phyloP scores from a whole-genome alignment of 2,888 invertebrate genomes.

The Eupithecia vulgata region DNA sequence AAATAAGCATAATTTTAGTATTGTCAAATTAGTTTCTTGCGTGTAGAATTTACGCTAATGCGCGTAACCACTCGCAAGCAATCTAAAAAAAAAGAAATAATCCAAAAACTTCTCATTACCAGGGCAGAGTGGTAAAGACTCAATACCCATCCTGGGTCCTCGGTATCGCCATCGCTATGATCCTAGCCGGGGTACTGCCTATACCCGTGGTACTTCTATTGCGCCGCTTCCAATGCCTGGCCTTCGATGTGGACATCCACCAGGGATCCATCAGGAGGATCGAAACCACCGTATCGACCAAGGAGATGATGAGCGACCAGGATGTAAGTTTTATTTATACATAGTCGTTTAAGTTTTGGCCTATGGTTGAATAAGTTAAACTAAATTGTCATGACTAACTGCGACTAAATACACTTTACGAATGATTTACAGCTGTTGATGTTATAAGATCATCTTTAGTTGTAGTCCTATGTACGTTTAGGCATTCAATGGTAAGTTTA shows the following conservation, averaged over 20 bases:
- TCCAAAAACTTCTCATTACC: constrained; percentile 26
- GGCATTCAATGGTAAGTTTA: too few species aligned
- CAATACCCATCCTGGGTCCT: constrained; percentile 93
- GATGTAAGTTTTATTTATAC: constrained; percentile 87
- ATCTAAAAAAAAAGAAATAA: background rate
- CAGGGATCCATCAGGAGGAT: constrained; percentile 96
- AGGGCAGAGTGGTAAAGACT: constrained; percentile 89
- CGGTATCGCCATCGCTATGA: constrained; percentile 89
- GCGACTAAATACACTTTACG: background rate
- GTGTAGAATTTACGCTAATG: too few species aligned
- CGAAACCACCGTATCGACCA: constrained; percentile 96
- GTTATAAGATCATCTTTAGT: too few species aligned
- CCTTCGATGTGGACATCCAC: constrained; percentile 94
- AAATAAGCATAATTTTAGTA: too few species aligned
- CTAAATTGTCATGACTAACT: background rate
- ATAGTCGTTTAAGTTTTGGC: background rate
- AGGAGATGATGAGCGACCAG: constrained; percentile 97
- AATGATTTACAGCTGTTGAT: too few species aligned
- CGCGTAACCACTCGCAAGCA: too few species aligned
- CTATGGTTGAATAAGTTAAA: background rate
- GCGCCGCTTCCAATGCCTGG: constrained; percentile 94
- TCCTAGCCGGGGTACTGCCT: constrained; percentile 91
- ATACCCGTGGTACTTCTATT: constrained; percentile 94
- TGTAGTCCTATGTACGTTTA: too few species aligned
- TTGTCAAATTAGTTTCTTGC: background rate